These are phyloP conservation scores for Perognathus longimembris DNA, from an alignment of 2,113 vertebrate genomes.

Conservation along the genomic window DNA sequence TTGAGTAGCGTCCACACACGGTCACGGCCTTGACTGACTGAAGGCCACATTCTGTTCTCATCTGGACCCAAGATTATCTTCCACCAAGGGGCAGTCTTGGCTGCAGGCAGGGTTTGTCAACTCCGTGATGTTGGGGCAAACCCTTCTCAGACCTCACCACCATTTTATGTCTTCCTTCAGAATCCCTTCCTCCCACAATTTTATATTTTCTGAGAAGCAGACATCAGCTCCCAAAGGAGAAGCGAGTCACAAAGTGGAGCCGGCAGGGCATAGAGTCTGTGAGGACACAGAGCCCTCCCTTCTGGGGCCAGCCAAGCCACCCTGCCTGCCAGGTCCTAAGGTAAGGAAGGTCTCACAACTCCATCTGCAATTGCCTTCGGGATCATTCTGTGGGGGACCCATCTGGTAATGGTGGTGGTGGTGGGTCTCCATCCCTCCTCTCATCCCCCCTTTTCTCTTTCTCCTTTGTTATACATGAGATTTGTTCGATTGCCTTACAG, in stretches of 20 bases:
- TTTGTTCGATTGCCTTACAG: too few relatives aligned
- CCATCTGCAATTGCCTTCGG: not conserved
- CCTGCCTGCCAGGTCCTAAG: too few relatives aligned
- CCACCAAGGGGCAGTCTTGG: not conserved
- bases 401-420: too few relatives aligned
- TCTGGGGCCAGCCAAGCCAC: accelerated
- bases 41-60: not conserved
- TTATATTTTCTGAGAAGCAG: not conserved
- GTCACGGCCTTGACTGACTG: not conserved
- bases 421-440: too few relatives aligned
- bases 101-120: not conserved
- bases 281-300: not conserved
- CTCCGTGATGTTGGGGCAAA: not conserved
- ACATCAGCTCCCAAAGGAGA: not conserved
- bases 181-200: too few relatives aligned
- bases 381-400: not conserved
- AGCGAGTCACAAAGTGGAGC: not conserved
- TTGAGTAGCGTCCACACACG: accelerated
- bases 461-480: too few relatives aligned
- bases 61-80: not conserved
- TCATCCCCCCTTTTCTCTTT: too few relatives aligned
- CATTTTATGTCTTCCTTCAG: not conserved
- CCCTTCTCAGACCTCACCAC: not conserved
- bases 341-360: not conserved
- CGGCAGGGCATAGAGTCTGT: not conserved